Conservation (phyloP, 2,797 vertebrate species). For the Nothura maculosa region DNA sequence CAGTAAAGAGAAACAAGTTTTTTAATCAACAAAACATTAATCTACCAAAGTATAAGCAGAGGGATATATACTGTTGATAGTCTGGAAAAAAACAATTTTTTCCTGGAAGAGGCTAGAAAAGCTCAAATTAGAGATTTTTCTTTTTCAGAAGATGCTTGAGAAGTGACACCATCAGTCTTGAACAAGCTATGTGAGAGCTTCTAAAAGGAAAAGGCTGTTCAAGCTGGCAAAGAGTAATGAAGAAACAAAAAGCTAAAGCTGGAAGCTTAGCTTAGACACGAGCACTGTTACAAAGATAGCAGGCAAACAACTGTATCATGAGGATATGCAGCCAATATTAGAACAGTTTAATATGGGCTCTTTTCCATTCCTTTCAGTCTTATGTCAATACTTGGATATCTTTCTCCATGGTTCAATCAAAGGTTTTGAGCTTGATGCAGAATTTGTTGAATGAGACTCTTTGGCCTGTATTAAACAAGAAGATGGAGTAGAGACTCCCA, state of each 20-base stretch:
- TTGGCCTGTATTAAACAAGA: not conserved
- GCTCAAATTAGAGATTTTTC: not conserved
- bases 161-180: not conserved
- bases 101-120: not conserved
- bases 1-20: not conserved
- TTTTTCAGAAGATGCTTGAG: not conserved
- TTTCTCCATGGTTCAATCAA: not conserved
- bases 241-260: not conserved
- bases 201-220: not conserved
- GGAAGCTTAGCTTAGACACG: not conserved
- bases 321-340: not conserved
- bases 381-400: constrained; percentile 22
- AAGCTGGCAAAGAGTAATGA: not conserved
- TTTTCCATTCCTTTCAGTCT: constrained; percentile 10
- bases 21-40: not conserved
- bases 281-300: not conserved
- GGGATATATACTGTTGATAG: not conserved
- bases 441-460: constrained; percentile 23
- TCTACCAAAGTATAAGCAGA: not conserved
- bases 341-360: not conserved
- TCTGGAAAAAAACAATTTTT: not conserved
- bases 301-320: not conserved
- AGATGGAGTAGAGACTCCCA: not conserved
- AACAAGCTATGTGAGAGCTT: not conserved
- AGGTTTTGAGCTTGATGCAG: not conserved